Base-by-base conservation (phyloP, 2,888 invertebrate species). In the Orthosia gracilis region DNA sequence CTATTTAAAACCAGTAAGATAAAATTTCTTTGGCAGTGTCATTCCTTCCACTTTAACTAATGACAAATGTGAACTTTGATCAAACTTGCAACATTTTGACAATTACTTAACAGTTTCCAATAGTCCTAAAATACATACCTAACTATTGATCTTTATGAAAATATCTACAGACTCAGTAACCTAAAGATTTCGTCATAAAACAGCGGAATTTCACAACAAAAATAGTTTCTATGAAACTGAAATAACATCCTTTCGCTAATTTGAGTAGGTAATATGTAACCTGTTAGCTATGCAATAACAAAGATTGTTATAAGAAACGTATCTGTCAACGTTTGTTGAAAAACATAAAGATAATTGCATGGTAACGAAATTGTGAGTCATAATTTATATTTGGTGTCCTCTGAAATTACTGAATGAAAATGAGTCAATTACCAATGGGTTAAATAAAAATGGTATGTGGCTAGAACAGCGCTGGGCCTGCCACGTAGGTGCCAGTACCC, bases 381-480 rank as follows among this genome's bases (percentile, higher is more conserved):
- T 50, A 21, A 11, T 2, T 21, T 13, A n/a, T 40, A 40, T 40
- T 49, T 15, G 9, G 13, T 40, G 13, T 45, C 45, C 55, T 45
- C 4, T 69, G 65, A 65, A 47, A 76, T 15, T 31, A 18, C 69
- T 40, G 23, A 76, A 67, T 76, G 26, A 66, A n/a, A 65, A 66
- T 57, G n/a, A 47, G 3, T 58, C 58, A 70, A 47, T 17, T 13
- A 15, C 4, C 5, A n/a, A 26, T 47, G 17, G 23, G 17, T 0
- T 66, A 49, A 23, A 23, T 49, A 18, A 54, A 72, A 68, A 45
- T 26, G 26, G 3, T 26, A 21, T 31, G 31, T 31, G 31, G 31
- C 31, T 31, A 0, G 7, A 31, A 31, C 31, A 31, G 7, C 31
- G 31, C 5, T 31, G 7, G 5, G 31, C 31, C 7, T 31, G 31